Conservation (phyloP, 2,113 vertebrate genomes). For the Piaya cayana region DNA sequence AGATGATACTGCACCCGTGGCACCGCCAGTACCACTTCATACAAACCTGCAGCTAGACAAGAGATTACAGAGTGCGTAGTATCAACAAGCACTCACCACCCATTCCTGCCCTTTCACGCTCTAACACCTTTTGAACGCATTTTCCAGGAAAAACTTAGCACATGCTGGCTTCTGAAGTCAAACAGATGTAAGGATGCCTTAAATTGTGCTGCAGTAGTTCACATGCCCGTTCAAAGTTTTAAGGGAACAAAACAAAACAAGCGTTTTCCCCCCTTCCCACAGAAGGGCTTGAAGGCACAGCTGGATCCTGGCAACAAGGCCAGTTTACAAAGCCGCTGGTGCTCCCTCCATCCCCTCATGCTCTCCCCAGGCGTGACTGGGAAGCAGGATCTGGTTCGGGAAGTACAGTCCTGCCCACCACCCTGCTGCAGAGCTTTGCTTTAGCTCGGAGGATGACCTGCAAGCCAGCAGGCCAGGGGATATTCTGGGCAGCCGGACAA, state of each 20-base stretch:
- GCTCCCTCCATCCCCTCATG: background rate
- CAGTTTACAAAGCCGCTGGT: background rate
- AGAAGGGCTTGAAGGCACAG: background rate
- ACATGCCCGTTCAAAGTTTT: background rate
- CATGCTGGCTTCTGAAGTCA: background rate
- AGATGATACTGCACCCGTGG: background rate
- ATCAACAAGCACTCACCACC: background rate
- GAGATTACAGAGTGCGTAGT: background rate
- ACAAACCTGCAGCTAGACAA: background rate
- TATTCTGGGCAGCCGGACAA: background rate
- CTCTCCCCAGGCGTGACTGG: background rate
- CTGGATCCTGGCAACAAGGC: background rate
- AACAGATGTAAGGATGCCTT: background rate
- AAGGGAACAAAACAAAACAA: slow-evolving; percentile 6
- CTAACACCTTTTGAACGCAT: background rate
- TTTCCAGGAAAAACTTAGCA: background rate
- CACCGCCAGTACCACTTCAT: background rate
- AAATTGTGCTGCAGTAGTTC: background rate
- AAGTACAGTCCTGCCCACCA: background rate
- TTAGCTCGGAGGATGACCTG: background rate
- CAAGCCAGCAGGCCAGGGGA: background rate
- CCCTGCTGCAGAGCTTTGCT: background rate
- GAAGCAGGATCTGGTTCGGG: background rate
- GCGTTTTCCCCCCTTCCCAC: background rate
- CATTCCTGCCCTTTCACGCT: background rate